Base-by-base conservation (phyloP, 2,113 vertebrate species). In the Gnathonemus longibarbis region DNA sequence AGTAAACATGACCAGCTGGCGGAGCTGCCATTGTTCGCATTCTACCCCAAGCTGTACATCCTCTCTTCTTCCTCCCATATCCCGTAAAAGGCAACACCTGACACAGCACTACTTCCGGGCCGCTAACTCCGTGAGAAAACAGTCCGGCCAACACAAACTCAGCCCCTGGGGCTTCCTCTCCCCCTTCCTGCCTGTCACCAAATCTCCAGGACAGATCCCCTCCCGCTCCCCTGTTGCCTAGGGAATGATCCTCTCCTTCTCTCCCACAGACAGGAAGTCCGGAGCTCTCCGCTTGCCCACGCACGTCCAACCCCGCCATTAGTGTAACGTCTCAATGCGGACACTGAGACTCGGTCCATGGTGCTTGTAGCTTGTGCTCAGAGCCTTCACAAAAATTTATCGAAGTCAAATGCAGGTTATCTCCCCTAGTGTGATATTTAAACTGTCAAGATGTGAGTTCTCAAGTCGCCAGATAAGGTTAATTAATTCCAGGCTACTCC, bases 181-280 rank as follows among this genome's bases (percentile, higher is more conserved):
- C 85, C 48, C 8, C n/a, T 87, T 87, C 85, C 85, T 56, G 85
- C 50, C 85, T 87, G 85, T 87, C 49, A 87, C n/a, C 49, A n/a
- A 24, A 48, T 27, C 85, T 35, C 24, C n/a, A 39, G 31, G 49
- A 87, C 50, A 56, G 50, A 87, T 87, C 50, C n/a, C 48, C 39
- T 35, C 85, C 48, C 49, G 15, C 48, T 19, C 74, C 74, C 49
- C 19, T 10, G 85, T 27, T 56, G 85, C 11, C 3, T 48, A 21
- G 27, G 84, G 84, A 86, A 24, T 4, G 9, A 27, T 49, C 45
- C 84, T 86, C 45, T 19, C 45, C n/a, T 31, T 8, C 50, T 87
- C 85, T 87, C 85, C n/a, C 49, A 53, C 27, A 53, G 50, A 39
- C 85, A 53, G 50, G 50, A 87, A 87, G 85, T 87, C 48, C 9